Conservation (phyloP, 2,888 invertebrate genomes). For the Diplazon laetatorius region DNA sequence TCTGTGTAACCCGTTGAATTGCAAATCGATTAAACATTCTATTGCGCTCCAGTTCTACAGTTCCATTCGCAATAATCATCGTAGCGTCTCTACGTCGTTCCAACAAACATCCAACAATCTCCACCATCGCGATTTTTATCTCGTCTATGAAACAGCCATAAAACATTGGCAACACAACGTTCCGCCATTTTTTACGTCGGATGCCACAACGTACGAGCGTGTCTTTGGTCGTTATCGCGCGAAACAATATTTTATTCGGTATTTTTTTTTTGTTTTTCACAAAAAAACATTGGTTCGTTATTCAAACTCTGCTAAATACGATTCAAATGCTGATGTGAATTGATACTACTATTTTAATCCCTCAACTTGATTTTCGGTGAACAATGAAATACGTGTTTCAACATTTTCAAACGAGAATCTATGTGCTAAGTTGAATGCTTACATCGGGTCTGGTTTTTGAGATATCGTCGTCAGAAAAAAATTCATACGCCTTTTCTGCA, state of each 20-base stretch:
- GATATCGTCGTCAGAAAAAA: too few relatives aligned
- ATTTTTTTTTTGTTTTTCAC: too few relatives aligned
- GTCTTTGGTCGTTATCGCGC: neutral
- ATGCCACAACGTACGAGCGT: constrained; percentile 40
- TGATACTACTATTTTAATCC: too few relatives aligned
- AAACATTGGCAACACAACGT: constrained; percentile 45
- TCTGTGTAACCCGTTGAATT: constrained; percentile 51
- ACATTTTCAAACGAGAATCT: too few relatives aligned
- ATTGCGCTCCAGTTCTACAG: neutral
- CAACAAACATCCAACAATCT: constrained; percentile 34
- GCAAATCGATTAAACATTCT: constrained; percentile 33
- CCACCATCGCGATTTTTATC: constrained; percentile 41
- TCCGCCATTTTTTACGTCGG: constrained; percentile 30
- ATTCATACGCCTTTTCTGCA: too few relatives aligned
- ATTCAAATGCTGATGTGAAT: too few relatives aligned
- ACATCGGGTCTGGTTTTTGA: too few relatives aligned
- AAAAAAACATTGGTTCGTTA: too few relatives aligned
- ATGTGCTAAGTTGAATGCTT: too few relatives aligned
- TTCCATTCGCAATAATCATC: constrained; percentile 23
- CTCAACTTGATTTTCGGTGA: too few relatives aligned
- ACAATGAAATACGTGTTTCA: too few relatives aligned
- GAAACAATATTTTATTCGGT: constrained; percentile 12
- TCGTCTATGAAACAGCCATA: constrained; percentile 42
- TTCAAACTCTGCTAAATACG: too few relatives aligned
- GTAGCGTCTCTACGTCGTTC: constrained; percentile 22